Conservation (phyloP, 2,113 vertebrate species). For the Anolis carolinensis region DNA sequence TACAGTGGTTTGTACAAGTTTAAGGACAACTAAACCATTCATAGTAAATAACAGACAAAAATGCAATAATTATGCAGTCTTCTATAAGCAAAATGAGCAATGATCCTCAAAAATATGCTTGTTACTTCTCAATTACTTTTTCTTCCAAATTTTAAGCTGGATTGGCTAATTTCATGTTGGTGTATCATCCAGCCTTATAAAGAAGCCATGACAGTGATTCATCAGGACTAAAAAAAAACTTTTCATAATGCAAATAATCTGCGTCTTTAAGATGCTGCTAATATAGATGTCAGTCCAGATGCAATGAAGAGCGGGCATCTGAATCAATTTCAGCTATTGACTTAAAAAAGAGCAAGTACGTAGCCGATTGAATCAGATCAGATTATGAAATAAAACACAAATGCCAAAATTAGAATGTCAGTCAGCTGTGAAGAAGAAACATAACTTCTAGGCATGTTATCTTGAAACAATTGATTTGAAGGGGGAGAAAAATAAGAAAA, state of each 20-base stretch:
- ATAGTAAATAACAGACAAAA: no score
- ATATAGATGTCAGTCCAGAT: conserved; percentile 21
- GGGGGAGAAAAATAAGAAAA: no score
- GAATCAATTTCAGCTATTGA: background rate
- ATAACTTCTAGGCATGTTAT: background rate
- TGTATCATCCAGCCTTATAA: background rate
- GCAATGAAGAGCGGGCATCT: conserved; percentile 19
- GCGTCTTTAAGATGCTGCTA: conserved; percentile 35
- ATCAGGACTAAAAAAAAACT: conserved; percentile 27
- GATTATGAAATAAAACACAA: background rate
- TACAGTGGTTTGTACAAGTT: no score
- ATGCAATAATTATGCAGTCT: no score
- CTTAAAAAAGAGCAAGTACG: conserved; percentile 4
- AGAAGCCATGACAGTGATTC: conserved; percentile 14
- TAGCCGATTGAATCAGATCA: background rate
- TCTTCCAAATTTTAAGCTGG: background rate
- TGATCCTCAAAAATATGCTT: no score
- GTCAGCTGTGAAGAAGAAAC: background rate
- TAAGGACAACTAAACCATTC: no score
- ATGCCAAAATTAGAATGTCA: background rate
- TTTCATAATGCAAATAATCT: conserved; percentile 52
- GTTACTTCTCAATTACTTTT: no score
- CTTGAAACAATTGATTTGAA: background rate
- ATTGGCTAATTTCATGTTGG: fast-evolving
- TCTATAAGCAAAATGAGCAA: no score